These are phyloP conservation scores for Prionace glauca DNA, from an alignment of 2,797 vertebrate species.

Conservation along the genomic window DNA sequence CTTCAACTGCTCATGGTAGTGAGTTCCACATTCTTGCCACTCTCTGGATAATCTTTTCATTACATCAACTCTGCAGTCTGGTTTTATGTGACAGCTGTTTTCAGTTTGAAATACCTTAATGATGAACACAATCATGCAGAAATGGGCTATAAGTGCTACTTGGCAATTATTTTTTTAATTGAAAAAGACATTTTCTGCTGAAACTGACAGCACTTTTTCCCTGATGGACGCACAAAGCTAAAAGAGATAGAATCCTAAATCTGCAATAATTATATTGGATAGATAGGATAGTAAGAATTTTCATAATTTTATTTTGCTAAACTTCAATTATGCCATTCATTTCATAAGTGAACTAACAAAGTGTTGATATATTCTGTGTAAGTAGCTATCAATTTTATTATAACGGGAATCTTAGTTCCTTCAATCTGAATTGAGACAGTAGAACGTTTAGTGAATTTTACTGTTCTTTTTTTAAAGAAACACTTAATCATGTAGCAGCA, in stretches of 20 bases:
- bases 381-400: neutral
- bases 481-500: neutral
- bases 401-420: neutral
- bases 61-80: neutral
- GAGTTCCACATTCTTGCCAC: neutral
- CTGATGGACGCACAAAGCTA: neutral
- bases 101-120: constrained; percentile 15
- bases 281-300: neutral
- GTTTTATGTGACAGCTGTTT: neutral
- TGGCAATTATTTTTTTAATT: constrained; percentile 9
- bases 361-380: neutral
- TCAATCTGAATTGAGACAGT: neutral
- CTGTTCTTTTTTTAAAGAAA: neutral
- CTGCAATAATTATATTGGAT: neutral
- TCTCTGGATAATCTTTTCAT: neutral
- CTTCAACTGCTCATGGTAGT: neutral
- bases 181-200: neutral
- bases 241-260: neutral
- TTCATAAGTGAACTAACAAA: neutral
- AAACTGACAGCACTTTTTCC: neutral
- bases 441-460: neutral
- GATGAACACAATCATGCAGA: neutral
- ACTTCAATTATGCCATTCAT: neutral
- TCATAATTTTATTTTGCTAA: neutral
- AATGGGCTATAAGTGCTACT: neutral